A percentile compares a stretch with the other conserved stretches of the same genome.
Conservation (phyloP, 2,797 vertebrate genomes). For the Scleropages formosus region DNA sequence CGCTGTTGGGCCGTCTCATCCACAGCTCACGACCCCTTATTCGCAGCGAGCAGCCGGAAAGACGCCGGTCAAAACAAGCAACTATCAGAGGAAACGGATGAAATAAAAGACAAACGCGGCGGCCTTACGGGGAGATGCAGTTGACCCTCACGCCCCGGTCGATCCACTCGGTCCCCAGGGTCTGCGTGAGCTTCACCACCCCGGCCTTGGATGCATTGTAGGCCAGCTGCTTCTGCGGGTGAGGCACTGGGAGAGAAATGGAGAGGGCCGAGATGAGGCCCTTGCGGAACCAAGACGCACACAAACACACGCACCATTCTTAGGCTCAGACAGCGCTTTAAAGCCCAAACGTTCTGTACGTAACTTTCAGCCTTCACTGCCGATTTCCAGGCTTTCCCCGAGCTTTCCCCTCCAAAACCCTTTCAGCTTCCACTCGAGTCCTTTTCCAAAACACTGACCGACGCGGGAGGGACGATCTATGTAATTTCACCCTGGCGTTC, state of each 20-base stretch:
- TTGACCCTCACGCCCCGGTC: constrained; percentile 74
- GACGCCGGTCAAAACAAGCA: too few relatives aligned
- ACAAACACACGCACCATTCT: not conserved
- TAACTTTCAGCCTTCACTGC: not conserved
- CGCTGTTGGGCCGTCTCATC: too few relatives aligned
- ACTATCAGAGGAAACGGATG: not conserved
- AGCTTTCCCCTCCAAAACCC: not conserved
- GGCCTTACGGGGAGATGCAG: constrained; percentile 79
- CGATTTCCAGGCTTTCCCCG: not conserved
- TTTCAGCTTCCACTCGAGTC: not conserved
- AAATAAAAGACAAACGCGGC: not conserved
- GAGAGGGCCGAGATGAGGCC: not conserved
- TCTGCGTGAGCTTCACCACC: constrained; percentile 80
- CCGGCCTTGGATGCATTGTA: constrained; percentile 76
- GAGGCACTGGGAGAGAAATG: constrained; percentile 59
- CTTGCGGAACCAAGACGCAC: not conserved
- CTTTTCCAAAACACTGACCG: too few relatives aligned
- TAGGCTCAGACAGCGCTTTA: not conserved
- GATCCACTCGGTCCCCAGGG: constrained; percentile 72
- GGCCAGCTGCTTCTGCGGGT: constrained; percentile 78
- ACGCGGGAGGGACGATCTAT: too few relatives aligned
- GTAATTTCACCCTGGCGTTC: too few relatives aligned
- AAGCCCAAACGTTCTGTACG: not conserved
- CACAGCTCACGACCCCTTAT: too few relatives aligned
- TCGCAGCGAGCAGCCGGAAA: too few relatives aligned